phyloP scores from a whole-genome alignment of 2,797 vertebrate genomes.

The Propithecus perrieri region DNA sequence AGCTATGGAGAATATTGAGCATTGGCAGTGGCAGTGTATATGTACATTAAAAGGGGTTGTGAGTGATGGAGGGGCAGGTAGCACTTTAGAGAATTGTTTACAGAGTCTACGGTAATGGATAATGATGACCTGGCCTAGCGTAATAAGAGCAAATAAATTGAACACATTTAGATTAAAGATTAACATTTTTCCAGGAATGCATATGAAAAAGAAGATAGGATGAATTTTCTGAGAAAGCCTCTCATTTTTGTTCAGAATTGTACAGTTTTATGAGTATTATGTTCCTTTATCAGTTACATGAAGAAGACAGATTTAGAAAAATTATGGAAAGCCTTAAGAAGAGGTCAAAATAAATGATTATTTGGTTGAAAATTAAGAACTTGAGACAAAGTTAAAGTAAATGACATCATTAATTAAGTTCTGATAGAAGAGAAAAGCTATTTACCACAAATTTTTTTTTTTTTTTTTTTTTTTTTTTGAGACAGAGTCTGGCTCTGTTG shows the following conservation, averaged over 20 bases:
- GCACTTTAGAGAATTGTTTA: neutral
- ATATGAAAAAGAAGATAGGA: neutral
- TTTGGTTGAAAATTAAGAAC: neutral
- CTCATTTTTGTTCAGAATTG: neutral
- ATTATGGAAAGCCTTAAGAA: neutral
- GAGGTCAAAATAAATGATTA: neutral
- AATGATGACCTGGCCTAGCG: neutral
- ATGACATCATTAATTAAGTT: neutral
- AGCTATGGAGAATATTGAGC: neutral
- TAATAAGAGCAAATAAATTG: neutral
- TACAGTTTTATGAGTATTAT: neutral
- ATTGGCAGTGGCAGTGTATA: fast-evolving
- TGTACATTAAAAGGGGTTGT: neutral
- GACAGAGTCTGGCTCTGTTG: too few species aligned
- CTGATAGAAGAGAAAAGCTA: neutral
- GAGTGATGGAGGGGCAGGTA: neutral
- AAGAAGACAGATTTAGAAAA: neutral
- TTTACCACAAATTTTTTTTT: neutral
- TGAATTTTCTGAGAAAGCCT: neutral
- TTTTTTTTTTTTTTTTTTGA: too few species aligned
- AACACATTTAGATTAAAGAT: neutral
- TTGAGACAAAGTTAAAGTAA: neutral
- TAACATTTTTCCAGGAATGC: neutral
- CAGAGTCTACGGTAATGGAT: neutral
- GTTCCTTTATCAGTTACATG: neutral